These are phyloP conservation scores for Heptranchias perlo DNA, from an alignment of 2,113 vertebrate genomes.

Conservation along the genomic window DNA sequence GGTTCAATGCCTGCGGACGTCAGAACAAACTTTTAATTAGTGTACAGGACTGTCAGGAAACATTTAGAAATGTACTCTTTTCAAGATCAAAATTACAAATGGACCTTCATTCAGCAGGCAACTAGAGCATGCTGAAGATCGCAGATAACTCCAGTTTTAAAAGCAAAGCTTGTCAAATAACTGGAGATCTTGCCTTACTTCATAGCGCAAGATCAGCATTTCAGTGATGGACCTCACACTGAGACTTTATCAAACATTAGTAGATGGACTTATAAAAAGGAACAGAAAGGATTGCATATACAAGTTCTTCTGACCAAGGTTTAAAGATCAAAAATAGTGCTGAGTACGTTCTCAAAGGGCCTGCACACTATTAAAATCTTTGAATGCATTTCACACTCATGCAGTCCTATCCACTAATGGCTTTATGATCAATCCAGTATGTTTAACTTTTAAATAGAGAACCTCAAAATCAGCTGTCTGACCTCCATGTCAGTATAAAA, in stretches of 20 bases:
- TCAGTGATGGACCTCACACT: neutral
- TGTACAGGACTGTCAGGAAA: neutral
- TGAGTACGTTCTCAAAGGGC: neutral
- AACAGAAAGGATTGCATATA: neutral
- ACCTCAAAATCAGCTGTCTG: neutral
- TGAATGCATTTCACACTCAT: neutral
- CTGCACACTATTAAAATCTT: neutral
- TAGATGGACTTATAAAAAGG: neutral
- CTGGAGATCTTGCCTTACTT: neutral
- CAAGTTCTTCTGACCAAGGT: neutral
- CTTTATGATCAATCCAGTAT: neutral
- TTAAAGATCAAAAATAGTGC: neutral
- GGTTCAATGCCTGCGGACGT: neutral
- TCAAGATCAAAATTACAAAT: neutral
- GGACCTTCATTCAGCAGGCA: neutral
- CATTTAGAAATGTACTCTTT: neutral
- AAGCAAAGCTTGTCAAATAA: neutral
- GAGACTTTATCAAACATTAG: neutral
- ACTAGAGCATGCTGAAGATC: neutral
- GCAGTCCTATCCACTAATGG: neutral
- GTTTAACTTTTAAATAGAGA: neutral
- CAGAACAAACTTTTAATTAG: neutral
- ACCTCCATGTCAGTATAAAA: neutral
- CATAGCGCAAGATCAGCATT: neutral
- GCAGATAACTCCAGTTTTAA: constrained; percentile 23